A percentile compares a stretch with the other conserved stretches of the same genome.
Evolutionary conservation across 2,888 invertebrate genomes (phyloP).

Genomic region (Diogma glabrata): DNA sequence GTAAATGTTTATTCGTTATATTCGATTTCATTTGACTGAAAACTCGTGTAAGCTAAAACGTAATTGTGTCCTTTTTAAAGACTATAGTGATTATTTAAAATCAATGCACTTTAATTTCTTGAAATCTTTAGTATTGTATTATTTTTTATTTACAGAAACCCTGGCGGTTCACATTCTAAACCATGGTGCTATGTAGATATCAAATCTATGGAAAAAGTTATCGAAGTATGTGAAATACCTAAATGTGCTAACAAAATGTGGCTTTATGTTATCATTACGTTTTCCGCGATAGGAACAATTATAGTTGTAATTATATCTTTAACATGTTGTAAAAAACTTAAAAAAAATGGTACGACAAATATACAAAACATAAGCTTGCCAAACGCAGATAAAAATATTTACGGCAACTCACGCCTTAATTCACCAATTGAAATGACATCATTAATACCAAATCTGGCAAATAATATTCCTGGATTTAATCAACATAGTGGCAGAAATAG

Average conservation of each 20-base stretch:
- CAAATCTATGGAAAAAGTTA: constrained; percentile 51
- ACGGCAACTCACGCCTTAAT: constrained; percentile 63
- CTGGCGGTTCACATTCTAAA: constrained; percentile 62
- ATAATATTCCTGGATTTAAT: constrained; percentile 37
- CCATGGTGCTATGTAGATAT: constrained; percentile 85
- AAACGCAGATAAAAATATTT: constrained; percentile 67
- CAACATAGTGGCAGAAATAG: constrained; percentile 21
- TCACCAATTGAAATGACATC: constrained; percentile 79
- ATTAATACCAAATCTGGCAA: constrained; percentile 43
- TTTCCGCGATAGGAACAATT: constrained; percentile 42
- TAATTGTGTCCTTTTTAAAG: no score
- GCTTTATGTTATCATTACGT: constrained; percentile 63
- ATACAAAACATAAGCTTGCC: constrained; percentile 59
- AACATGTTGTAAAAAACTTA: constrained; percentile 49
- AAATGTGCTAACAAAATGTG: constrained; percentile 79
- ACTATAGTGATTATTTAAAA: no score
- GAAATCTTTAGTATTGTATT: no score
- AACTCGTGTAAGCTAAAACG: constrained; percentile 29
- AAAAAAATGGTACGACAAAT: constrained; percentile 46
- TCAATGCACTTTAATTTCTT: no score
- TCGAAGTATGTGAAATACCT: constrained; percentile 73
- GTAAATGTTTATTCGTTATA: background rate
- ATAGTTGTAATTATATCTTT: constrained; percentile 45
- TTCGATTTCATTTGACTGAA: background rate
- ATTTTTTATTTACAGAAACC: no score